Base-by-base conservation (phyloP, 2,113 vertebrate genomes). In the Brienomyrus brachyistius region DNA sequence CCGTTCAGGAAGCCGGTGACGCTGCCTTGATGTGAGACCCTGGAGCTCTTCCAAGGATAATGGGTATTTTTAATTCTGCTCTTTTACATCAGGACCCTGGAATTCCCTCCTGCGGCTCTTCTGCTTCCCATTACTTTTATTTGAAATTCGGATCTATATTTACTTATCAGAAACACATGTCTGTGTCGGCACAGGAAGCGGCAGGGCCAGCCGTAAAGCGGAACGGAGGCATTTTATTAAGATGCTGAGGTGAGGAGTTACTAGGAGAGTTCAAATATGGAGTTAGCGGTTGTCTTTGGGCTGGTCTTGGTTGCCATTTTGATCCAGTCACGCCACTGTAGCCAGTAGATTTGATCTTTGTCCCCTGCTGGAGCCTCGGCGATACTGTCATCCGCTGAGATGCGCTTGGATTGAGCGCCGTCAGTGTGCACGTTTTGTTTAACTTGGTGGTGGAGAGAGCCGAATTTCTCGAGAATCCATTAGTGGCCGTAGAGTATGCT, bases 81-180 rank as follows among this genome's bases (percentile, higher is more conserved):
- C 89, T 70, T 90, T 83, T 90, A 88, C 90, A 90, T 90, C 89
- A 88, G 90, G 50, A 45, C 54, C 21, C 51, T 82, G 77, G 90
- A 90, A 90, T 88, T 88, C 66, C 89, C 89, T 91, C 89, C 89
- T 59, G 87, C 50, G 62, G 89, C 74, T 77, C 13, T 87, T 93
- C 95, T 97, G 95, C 93, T 96, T 96, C 92, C 93, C 95, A 96
- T 97, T 97, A 97, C 96, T 96, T 96, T 96, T 97, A 95, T 94
- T 95, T 92, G 92, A 96, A 97, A 97, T 97, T 96, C 94, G 95
- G 95, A 96, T 96, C 95, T 96, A 95, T 96, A 95, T 94, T 93
- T 93, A 90, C 95, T 97, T 96, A 97, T 97, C 95, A 91, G 94
- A 97, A 97, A 95, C 97, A 97, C 94, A 92, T 97, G 97, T 96